Conservation (phyloP, 2,797 vertebrate genomes). For the Semotilus atromaculatus region DNA sequence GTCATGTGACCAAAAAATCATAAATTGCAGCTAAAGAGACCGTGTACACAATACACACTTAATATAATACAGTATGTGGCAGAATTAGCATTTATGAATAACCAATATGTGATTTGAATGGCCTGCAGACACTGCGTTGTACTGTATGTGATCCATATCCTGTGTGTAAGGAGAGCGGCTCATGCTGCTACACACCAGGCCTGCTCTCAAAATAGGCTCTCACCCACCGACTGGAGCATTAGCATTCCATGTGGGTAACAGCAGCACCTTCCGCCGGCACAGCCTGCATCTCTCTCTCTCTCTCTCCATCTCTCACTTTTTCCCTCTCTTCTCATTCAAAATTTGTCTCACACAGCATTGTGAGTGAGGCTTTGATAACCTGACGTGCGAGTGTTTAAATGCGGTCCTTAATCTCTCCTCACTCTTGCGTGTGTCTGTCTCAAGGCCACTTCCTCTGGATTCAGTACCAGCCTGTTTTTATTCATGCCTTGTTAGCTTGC, state of each 20-base stretch:
- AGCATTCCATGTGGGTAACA: constrained; percentile 70
- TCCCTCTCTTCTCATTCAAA: constrained; percentile 24
- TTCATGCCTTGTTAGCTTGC: background rate
- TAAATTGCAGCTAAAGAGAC: background rate
- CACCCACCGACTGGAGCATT: constrained; percentile 71
- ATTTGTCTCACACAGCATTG: constrained; percentile 44
- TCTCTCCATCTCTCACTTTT: background rate
- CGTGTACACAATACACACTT: background rate
- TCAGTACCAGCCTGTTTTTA: background rate
- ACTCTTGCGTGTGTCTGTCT: background rate
- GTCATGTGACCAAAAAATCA: background rate
- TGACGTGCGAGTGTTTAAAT: constrained; percentile 42
- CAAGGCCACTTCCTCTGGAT: constrained; percentile 11
- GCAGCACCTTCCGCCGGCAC: constrained; percentile 68
- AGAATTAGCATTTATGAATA: constrained; percentile 12
- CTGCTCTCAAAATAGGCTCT: constrained; percentile 76
- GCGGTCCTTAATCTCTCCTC: constrained; percentile 46
- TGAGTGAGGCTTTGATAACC: constrained; percentile 18
- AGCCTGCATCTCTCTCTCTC: constrained; percentile 21
- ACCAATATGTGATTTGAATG: background rate
- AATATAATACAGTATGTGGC: background rate
- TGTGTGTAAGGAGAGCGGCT: constrained; percentile 57
- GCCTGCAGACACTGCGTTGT: background rate
- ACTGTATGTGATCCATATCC: constrained; percentile 51
- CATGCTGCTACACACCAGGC: constrained; percentile 68